A percentile compares a stretch with the other conserved stretches of the same genome.
These are phyloP conservation scores for Aphis gossypii DNA, from an alignment of 1,140 invertebrate species.

Conservation along the genomic window DNA sequence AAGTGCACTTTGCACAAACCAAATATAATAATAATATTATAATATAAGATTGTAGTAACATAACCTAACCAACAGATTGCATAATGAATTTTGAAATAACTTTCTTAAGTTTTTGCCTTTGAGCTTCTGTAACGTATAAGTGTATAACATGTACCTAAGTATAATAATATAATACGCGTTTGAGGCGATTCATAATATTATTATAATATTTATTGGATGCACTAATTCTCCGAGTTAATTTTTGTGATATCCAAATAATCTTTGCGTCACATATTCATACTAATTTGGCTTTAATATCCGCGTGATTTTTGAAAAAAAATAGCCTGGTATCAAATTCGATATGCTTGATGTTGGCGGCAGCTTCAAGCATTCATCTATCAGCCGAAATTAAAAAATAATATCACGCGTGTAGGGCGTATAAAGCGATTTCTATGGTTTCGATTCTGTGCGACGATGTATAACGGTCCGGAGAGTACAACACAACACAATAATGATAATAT, in stretches of 20 bases:
- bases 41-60: background rate
- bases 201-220: background rate
- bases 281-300: background rate
- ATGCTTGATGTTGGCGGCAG: background rate
- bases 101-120: background rate
- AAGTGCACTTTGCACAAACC: background rate
- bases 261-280: background rate
- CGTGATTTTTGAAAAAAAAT: background rate
- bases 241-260: too few species aligned
- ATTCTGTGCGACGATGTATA: background rate
- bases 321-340: background rate
- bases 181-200: background rate
- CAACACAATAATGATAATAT: background rate
- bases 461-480: background rate
- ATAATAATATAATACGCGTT: too few species aligned
- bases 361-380: background rate
- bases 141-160: too few species aligned
- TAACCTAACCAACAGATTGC: too few species aligned
- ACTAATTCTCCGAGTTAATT: background rate
- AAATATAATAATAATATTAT: too few species aligned
- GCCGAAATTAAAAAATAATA: background rate
- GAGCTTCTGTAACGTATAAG: too few species aligned
- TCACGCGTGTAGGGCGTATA: background rate
- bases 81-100: background rate
- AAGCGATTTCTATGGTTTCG: background rate